phyloP scores from a whole-genome alignment of 2,113 vertebrate species.

The Aegypius monachus region DNA sequence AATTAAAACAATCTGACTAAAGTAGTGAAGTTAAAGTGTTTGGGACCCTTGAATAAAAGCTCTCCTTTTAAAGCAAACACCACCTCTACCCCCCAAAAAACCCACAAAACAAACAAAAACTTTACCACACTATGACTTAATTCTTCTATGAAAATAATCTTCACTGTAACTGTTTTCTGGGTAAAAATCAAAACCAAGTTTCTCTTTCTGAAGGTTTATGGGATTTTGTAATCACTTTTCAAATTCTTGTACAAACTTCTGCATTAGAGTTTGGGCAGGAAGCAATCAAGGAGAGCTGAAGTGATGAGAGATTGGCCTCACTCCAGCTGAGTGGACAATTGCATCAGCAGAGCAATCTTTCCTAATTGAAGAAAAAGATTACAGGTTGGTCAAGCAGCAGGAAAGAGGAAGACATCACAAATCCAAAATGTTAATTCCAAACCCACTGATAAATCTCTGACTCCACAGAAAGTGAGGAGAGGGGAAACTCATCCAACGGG shows the following conservation, averaged over 20 bases:
- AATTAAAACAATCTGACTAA: background rate
- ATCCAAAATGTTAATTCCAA: background rate
- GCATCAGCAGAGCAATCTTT: background rate
- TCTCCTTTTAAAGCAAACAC: background rate
- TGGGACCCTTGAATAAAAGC: background rate
- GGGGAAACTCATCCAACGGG: background rate
- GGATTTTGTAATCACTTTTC: background rate
- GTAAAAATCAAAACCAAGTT: background rate
- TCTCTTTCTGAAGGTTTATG: background rate
- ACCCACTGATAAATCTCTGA: background rate
- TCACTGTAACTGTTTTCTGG: background rate
- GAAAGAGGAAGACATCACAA: background rate
- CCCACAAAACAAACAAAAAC: background rate
- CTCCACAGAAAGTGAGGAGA: background rate
- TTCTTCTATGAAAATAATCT: background rate
- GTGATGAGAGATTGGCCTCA: background rate
- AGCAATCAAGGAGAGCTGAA: background rate
- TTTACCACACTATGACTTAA: background rate
- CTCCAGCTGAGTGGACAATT: background rate
- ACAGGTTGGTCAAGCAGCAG: background rate
- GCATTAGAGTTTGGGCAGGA: background rate
- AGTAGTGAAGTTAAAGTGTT: background rate
- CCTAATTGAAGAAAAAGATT: background rate
- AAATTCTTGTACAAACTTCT: background rate
- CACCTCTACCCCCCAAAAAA: fast-evolving